Conservation (phyloP, 2,888 invertebrate genomes). For the Seira musarum region DNA sequence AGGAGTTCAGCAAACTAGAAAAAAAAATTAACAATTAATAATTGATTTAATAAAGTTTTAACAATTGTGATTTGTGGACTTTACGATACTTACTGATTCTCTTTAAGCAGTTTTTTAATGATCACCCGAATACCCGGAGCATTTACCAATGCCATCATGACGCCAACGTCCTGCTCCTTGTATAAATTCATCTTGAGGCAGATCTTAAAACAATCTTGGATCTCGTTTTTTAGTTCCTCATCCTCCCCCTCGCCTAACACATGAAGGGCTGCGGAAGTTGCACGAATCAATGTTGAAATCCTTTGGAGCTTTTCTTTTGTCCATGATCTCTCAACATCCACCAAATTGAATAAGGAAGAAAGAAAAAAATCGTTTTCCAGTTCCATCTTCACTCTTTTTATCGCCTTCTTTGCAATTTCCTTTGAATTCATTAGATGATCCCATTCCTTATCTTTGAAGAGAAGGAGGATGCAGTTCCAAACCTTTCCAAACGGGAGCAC, state of each 20-base stretch:
- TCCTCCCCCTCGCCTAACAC: background rate
- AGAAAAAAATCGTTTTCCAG: background rate
- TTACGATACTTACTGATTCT: constrained; percentile 9
- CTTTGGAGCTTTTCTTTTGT: background rate
- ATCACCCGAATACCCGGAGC: background rate
- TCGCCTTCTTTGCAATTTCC: background rate
- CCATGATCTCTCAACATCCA: background rate
- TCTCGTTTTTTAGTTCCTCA: background rate
- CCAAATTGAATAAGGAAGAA: background rate
- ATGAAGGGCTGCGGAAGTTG: background rate
- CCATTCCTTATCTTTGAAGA: no score
- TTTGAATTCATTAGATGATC: background rate
- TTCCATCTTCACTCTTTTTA: background rate
- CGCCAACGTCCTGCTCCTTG: background rate
- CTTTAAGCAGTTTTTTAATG: background rate
- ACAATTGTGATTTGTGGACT: background rate
- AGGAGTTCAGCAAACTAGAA: background rate
- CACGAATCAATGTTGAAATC: background rate
- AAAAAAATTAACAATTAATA: background rate
- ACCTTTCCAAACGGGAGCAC: background rate
- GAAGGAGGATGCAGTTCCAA: background rate
- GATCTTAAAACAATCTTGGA: background rate
- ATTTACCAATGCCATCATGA: background rate
- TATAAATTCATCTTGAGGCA: background rate
- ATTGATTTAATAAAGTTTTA: background rate